A percentile compares a stretch with the other conserved stretches of the same genome.
Evolutionary conservation across 1,140 invertebrate species (phyloP).

Genomic region (Sarcophaga peregrina): DNA sequence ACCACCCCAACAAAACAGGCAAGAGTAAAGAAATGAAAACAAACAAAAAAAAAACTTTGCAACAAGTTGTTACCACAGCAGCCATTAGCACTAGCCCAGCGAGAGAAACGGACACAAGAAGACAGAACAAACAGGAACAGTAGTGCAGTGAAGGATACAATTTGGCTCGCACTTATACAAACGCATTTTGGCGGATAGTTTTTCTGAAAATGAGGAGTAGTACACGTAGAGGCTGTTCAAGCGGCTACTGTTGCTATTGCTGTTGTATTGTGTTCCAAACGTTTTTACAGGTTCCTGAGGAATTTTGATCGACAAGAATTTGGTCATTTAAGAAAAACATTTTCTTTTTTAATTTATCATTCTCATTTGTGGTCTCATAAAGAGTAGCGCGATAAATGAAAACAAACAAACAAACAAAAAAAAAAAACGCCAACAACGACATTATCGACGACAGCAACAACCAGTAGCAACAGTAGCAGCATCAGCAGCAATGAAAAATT

Average conservation of each 20-base stretch:
- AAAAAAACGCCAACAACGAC: too few relatives aligned
- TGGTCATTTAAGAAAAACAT: slow-evolving; percentile 62
- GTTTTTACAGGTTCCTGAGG: slow-evolving; percentile 55
- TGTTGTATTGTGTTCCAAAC: background rate
- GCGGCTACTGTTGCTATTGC: background rate
- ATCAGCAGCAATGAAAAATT: background rate
- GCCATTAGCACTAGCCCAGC: background rate
- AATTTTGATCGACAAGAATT: slow-evolving; percentile 67
- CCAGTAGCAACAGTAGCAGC: background rate
- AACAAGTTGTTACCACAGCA: background rate
- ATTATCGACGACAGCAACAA: too few relatives aligned
- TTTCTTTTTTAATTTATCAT: slow-evolving; percentile 62
- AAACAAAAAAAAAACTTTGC: background rate
- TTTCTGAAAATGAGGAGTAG: too few relatives aligned
- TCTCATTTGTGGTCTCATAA: slow-evolving; percentile 47
- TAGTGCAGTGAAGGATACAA: background rate
- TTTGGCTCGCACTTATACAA: background rate
- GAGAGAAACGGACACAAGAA: background rate
- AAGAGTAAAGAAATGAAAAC: background rate
- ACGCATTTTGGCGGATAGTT: background rate
- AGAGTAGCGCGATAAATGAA: background rate
- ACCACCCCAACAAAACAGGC: background rate
- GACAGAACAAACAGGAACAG: too few relatives aligned
- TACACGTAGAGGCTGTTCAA: background rate
- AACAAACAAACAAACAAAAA: background rate